Evolutionary conservation across 1,140 invertebrate species (phyloP), one percentile per base, ranked within the genome.

Genomic region (Apocrypta bakeri): DNA sequence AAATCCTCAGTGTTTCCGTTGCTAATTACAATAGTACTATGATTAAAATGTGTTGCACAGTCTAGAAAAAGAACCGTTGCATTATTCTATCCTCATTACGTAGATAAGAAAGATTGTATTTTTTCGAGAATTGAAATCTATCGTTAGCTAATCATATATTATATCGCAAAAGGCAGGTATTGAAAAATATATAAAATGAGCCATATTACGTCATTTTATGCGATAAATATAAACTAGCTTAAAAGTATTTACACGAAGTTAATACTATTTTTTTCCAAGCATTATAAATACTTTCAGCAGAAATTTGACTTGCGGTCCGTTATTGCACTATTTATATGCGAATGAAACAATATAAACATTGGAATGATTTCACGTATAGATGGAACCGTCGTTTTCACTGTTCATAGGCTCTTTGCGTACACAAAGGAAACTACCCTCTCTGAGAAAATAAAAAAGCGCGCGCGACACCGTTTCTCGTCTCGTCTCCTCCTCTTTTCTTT

Each of bases 401-500:
- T 42, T 24, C 48, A 56, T n/a, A 56, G 48, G 48, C 40, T 42
- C n/a, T 73, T 4, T 24, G 25, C 11, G 40, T 69, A 7, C 9
- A 21, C 21, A 56, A 56, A 56, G 21, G 48, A 56, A 56, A 56
- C 21, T 56, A 21, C n/a, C 17, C 48, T 1, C 56, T 8, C 8
- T 71, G 6, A 3, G 33, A 31, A 24, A 40, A 42, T 21, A 42
- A 66, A 56, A 33, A 25, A 80, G 61, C 63, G 63, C 24, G 37
- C 42, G 78, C 78, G 63, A 83, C 25, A 74, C 33, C 74, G 74
- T 83, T 85, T 79, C 74, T 83, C 82, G 68, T 75, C 82, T 79
- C 77, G 29, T 78, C 77, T 84, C 66, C 78, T 82, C 82, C 77
- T 83, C 84, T 84, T 83, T 79, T 79, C 66, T 83, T 81, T 78